These are phyloP conservation scores for Botia kubotai DNA, from an alignment of 2,797 vertebrate genomes.

Conservation along the genomic window DNA sequence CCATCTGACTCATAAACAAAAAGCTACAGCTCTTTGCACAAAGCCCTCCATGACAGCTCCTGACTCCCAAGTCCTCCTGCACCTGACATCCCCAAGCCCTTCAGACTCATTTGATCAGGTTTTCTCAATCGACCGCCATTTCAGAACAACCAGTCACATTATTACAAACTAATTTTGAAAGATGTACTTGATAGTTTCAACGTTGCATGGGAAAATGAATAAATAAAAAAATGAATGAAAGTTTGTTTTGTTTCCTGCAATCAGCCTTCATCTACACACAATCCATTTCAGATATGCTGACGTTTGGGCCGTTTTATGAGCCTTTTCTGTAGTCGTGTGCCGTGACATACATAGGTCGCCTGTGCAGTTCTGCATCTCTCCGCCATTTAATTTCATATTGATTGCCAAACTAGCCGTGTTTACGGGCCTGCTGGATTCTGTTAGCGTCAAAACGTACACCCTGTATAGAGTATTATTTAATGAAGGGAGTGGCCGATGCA, in stretches of 20 bases:
- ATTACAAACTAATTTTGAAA: not conserved
- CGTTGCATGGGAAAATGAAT: too few species aligned
- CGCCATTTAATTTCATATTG: not conserved
- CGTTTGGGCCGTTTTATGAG: not conserved
- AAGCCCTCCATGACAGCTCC: conserved; percentile 3
- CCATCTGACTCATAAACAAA: not conserved
- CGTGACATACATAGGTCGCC: not conserved
- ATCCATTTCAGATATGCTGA: not conserved
- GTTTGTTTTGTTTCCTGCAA: not conserved
- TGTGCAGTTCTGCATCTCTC: not conserved
- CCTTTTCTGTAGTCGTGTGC: conserved; percentile 10
- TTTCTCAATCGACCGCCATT: not conserved
- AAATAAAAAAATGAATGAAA: too few species aligned
- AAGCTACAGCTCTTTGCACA: not conserved
- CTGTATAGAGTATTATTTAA: not conserved
- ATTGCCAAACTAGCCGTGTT: not conserved
- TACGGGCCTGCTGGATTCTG: not conserved
- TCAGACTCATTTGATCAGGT: conserved; percentile 6
- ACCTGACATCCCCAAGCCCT: not conserved
- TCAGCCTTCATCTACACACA: not conserved
- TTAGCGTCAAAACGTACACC: conserved; percentile 10
- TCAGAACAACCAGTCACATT: not conserved
- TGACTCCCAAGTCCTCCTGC: not conserved
- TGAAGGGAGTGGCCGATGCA: conserved; percentile 13
- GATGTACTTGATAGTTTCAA: too few species aligned